Evolutionary conservation across 1,140 invertebrate species (phyloP).

Genomic region (Batillaria attramentaria): DNA sequence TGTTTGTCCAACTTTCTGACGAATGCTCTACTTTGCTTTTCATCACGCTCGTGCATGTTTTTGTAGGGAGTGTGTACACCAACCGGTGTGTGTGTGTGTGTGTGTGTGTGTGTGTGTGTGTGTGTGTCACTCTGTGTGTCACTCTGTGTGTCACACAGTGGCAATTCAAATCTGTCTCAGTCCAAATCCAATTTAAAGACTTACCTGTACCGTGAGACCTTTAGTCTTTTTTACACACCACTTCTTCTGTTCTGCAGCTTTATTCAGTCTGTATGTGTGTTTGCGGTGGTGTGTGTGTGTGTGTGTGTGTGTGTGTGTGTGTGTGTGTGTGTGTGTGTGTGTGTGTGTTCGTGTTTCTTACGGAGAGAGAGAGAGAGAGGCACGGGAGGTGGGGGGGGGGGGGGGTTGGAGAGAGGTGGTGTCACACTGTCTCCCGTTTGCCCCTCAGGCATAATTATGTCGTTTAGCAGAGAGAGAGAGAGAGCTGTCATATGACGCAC

Average conservation of each 20-base stretch:
- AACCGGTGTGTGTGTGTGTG: too few species aligned
- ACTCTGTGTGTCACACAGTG: neutral
- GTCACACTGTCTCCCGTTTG: neutral
- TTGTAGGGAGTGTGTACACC: neutral
- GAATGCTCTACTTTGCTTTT: too few species aligned
- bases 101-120: slow-evolving; percentile 15
- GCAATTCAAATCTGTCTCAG: too few species aligned
- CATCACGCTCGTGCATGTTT: neutral
- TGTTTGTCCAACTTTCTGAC: too few species aligned
- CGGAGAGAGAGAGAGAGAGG: neutral
- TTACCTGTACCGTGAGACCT: neutral
- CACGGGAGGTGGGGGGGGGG: neutral
- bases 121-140: neutral
- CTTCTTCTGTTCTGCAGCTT: too few species aligned
- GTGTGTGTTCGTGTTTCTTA: too few species aligned
- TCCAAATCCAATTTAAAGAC: too few species aligned
- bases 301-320: slow-evolving; percentile 1
- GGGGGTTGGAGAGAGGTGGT: neutral
- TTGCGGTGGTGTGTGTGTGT: neutral
- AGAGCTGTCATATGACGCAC: too few species aligned
- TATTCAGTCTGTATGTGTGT: neutral
- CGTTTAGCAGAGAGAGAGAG: too few species aligned
- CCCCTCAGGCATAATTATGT: too few species aligned
- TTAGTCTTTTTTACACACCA: too few species aligned
- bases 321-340: slow-evolving; percentile 14